Evolutionary conservation across 2,797 vertebrate species (phyloP).

Genomic region (Glossophaga mutica): DNA sequence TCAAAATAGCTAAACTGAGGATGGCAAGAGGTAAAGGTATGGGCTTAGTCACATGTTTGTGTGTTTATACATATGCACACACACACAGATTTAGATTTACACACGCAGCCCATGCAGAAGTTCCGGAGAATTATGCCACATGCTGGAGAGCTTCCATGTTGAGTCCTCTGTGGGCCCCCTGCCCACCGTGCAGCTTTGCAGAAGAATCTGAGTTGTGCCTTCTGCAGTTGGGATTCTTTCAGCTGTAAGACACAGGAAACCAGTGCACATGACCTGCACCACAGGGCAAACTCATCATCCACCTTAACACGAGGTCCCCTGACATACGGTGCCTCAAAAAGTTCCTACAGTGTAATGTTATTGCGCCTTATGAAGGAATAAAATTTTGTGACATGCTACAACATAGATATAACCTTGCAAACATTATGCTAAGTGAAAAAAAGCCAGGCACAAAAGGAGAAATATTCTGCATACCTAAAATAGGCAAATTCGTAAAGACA

Average conservation of each 20-base stretch:
- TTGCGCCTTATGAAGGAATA: background rate
- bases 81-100: background rate
- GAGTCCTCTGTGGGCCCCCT: background rate
- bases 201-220: background rate
- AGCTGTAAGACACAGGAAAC: background rate
- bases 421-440: background rate
- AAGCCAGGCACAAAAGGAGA: background rate
- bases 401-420: background rate
- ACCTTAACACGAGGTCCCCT: background rate
- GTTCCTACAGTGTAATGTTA: background rate
- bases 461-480: background rate
- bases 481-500: background rate
- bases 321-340: background rate
- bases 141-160: background rate
- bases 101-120: rapidly evolving
- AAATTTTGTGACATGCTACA: background rate
- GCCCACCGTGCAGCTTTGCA: background rate
- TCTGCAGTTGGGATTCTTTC: background rate
- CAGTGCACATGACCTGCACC: background rate
- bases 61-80: background rate
- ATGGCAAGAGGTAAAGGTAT: background rate
- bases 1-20: background rate
- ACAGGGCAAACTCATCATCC: background rate
- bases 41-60: background rate
- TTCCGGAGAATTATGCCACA: background rate